A percentile compares a stretch with the other conserved stretches of the same genome.
phyloP scores from a whole-genome alignment of 2,797 vertebrate species.

The Babyrousa celebensis region DNA sequence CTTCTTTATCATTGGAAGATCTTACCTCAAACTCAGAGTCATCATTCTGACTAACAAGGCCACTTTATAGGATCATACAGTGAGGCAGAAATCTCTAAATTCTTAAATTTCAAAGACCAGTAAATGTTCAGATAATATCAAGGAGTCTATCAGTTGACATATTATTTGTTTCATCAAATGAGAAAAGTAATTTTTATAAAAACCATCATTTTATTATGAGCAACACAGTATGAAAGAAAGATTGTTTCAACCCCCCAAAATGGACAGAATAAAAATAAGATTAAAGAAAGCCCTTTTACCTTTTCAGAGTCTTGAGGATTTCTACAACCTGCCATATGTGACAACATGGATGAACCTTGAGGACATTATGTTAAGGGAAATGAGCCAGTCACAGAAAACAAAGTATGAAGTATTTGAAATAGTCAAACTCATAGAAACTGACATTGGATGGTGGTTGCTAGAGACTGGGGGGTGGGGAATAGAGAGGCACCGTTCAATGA shows the following conservation, averaged over 20 bases:
- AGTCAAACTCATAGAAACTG: not conserved
- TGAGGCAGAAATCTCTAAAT: not conserved
- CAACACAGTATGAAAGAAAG: not conserved
- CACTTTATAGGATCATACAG: not conserved
- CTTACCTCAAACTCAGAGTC: not conserved
- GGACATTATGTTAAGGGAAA: not conserved
- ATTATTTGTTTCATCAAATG: not conserved
- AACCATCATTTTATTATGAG: not conserved
- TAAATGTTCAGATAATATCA: constrained; percentile 5
- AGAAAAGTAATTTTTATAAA: not conserved
- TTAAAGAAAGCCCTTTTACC: not conserved
- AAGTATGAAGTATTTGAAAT: not conserved
- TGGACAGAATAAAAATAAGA: constrained; percentile 8
- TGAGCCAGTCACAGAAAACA: not conserved
- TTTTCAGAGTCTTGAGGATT: not conserved
- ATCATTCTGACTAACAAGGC: not conserved
- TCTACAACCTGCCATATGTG: not conserved
- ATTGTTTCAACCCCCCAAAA: not conserved
- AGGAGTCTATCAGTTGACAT: not conserved
- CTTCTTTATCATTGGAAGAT: not conserved
- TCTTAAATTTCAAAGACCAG: constrained; percentile 34
- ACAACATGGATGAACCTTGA: not conserved
- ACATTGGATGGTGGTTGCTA: not conserved
- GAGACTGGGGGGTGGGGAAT: not conserved
- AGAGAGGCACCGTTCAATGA: not conserved